Conservation (phyloP, 2,888 invertebrate species). For the Hipparchia sbordonii region DNA sequence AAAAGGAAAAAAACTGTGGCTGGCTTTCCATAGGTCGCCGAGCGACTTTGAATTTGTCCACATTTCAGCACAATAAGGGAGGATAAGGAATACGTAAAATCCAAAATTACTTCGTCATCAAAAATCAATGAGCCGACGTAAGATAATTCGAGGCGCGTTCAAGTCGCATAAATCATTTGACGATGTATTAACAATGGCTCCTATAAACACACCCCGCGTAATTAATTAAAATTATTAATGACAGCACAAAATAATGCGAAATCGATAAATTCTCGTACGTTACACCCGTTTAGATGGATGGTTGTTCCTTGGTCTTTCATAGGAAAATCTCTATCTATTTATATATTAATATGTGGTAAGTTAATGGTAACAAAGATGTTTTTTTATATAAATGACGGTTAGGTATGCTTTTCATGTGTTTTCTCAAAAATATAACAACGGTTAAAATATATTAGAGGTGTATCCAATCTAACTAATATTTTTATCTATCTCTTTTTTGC, state of each 20-base stretch:
- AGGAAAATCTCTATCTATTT: background rate
- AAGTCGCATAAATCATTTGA: constrained; percentile 72
- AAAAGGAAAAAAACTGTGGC: too few species aligned
- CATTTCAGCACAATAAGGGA: background rate
- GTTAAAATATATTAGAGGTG: too few species aligned
- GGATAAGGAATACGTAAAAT: background rate
- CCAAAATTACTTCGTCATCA: constrained; percentile 60
- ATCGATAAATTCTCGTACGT: constrained; percentile 57
- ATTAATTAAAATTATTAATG: constrained; percentile 81
- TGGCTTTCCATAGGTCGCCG: too few species aligned
- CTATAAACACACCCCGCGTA: constrained; percentile 58
- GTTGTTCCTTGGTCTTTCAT: background rate
- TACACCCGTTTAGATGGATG: constrained; percentile 22
- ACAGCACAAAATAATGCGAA: constrained; percentile 73
- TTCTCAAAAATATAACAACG: too few species aligned
- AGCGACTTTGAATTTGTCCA: too few species aligned
- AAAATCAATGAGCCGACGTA: constrained; percentile 73
- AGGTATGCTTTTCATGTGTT: too few species aligned
- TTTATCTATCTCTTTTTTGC: too few species aligned
- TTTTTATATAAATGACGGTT: background rate
- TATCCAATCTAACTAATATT: too few species aligned
- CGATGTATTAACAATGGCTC: constrained; percentile 60
- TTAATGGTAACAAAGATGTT: background rate
- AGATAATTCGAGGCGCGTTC: constrained; percentile 47
- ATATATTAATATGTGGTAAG: too few species aligned